Evolutionary conservation across 2,113 vertebrate species (phyloP).

Genomic region (Caranx melampygus): DNA sequence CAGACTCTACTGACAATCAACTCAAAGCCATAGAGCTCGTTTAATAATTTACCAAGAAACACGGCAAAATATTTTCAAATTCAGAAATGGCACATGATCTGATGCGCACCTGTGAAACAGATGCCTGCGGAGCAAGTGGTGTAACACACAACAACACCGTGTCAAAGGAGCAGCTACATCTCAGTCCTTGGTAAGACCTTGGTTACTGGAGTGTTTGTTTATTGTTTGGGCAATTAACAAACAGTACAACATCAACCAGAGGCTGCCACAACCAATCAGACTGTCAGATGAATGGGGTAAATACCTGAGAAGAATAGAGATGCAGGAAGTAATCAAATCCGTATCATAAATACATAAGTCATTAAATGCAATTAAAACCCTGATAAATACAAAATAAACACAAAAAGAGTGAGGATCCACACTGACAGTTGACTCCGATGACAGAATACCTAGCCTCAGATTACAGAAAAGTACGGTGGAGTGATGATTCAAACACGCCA

Average conservation of each 20-base stretch:
- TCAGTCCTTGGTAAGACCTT: background rate
- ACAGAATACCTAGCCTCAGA: background rate
- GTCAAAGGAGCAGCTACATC: background rate
- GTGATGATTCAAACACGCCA: background rate
- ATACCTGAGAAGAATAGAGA: background rate
- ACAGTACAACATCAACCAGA: constrained; percentile 1
- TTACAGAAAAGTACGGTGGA: background rate
- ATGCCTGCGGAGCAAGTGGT: background rate
- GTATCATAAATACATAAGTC: background rate
- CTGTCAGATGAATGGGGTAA: background rate
- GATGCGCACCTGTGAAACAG: background rate
- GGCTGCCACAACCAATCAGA: constrained; percentile 10
- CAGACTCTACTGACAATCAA: background rate
- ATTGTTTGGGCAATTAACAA: background rate
- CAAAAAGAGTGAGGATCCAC: background rate
- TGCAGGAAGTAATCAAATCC: background rate
- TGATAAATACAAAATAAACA: too few species aligned
- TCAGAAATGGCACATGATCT: background rate
- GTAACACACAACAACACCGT: background rate
- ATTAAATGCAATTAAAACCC: background rate
- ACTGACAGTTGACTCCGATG: background rate
- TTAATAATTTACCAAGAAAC: background rate
- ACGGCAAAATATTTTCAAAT: background rate
- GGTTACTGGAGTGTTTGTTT: too few species aligned
- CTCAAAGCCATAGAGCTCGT: background rate